These are phyloP conservation scores for Potorous gilbertii DNA, from an alignment of 2,797 vertebrate genomes.

Conservation along the genomic window DNA sequence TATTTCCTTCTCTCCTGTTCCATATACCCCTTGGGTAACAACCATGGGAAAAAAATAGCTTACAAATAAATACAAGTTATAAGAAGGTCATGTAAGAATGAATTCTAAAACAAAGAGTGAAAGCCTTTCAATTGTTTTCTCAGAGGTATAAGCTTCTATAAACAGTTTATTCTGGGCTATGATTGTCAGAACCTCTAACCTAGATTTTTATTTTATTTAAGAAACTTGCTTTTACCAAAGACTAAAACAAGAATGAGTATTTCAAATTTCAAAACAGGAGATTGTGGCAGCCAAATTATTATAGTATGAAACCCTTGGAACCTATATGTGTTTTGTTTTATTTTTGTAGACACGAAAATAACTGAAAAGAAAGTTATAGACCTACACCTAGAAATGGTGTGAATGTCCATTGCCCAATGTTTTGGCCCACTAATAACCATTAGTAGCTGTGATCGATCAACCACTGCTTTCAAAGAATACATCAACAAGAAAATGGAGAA, in stretches of 20 bases:
- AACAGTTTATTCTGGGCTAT: not conserved
- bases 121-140: not conserved
- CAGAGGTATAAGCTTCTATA: not conserved
- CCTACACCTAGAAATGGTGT: not conserved
- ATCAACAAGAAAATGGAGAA: not conserved
- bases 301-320: not conserved
- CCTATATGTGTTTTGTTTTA: not conserved
- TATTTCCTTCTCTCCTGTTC: not conserved
- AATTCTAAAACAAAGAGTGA: not conserved
- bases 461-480: not conserved
- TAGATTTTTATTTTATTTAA: not conserved
- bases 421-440: not conserved
- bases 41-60: not conserved
- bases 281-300: not conserved
- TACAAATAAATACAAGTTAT: not conserved
- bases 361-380: not conserved
- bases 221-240: not conserved
- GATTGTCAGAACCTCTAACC: not conserved
- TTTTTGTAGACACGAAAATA: not conserved
- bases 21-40: not conserved
- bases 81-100: not conserved
- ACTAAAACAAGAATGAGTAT: not conserved
- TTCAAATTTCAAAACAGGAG: not conserved
- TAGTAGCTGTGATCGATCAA: not conserved
- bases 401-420: not conserved